Percentiles rank a stretch among this genome's conserved stretches.
These are phyloP conservation scores for Copsychus sechellarum DNA, from an alignment of 2,113 vertebrate genomes.

Conservation along the genomic window DNA sequence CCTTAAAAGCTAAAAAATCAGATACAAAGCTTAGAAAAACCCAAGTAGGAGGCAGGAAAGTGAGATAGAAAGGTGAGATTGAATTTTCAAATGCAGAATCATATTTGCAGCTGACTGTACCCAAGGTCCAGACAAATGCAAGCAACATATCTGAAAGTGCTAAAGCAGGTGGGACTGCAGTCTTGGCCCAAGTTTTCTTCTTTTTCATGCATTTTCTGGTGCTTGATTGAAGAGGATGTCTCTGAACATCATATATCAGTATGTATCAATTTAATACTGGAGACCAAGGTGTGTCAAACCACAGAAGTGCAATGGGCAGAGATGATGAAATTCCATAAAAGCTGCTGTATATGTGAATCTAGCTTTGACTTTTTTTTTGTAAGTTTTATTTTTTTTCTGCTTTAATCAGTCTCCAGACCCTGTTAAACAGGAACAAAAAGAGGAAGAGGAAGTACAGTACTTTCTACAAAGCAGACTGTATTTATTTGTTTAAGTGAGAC, in stretches of 20 bases:
- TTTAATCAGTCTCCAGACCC: constrained; percentile 20
- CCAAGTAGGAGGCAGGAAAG: background rate
- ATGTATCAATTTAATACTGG: background rate
- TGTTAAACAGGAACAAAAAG: constrained; percentile 42
- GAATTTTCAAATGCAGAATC: background rate
- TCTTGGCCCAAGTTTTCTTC: background rate
- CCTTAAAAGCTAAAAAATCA: background rate
- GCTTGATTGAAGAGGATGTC: background rate
- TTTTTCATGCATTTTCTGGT: background rate
- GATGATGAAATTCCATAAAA: background rate
- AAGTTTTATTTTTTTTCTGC: background rate
- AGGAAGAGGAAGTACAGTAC: constrained; percentile 36
- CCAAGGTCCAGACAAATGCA: background rate
- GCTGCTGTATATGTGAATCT: background rate
- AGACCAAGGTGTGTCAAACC: background rate
- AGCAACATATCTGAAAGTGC: background rate
- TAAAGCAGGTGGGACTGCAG: background rate
- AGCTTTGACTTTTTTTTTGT: background rate
- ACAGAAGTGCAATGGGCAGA: background rate
- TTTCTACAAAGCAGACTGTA: constrained; percentile 50
- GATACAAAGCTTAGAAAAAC: background rate
- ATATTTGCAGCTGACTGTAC: background rate
- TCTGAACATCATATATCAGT: background rate
- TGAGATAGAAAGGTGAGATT: background rate
- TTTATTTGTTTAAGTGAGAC: constrained; percentile 64